phyloP scores from a whole-genome alignment of 2,888 invertebrate genomes.

The Caenorhabditis imperialis region DNA sequence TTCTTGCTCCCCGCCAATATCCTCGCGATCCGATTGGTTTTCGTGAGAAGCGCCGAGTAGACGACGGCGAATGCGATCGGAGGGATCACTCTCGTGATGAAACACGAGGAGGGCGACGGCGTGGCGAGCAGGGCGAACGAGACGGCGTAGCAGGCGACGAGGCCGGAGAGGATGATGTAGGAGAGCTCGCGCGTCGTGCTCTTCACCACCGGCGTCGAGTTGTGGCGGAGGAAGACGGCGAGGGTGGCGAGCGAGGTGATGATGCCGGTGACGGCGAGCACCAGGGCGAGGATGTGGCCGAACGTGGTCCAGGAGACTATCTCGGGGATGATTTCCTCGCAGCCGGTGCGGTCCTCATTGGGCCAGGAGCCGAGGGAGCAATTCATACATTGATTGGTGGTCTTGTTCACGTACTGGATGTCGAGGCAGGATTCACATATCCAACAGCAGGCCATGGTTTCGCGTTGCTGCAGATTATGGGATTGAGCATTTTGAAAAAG shows the following conservation, averaged over 20 bases:
- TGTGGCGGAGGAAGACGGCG: slow-evolving; percentile 88
- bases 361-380: slow-evolving; percentile 84
- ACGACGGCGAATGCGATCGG: slow-evolving; percentile 94
- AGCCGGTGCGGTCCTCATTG: slow-evolving; percentile 82
- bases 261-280: slow-evolving; percentile 81
- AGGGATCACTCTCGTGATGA: slow-evolving; percentile 83
- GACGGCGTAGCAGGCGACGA: slow-evolving; percentile 88
- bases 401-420: slow-evolving; percentile 82
- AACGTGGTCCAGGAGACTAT: slow-evolving; percentile 63
- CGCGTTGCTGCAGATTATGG: slow-evolving; percentile 71
- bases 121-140: slow-evolving; percentile 91
- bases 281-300: slow-evolving; percentile 68
- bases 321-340: slow-evolving; percentile 52
- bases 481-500: too few relatives aligned
- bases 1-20: slow-evolving; percentile 97
- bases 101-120: slow-evolving; percentile 82
- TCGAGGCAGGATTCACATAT: slow-evolving; percentile 84
- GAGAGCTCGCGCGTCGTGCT: slow-evolving; percentile 86
- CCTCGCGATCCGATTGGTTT: slow-evolving; percentile 95
- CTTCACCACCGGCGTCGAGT: slow-evolving; percentile 96
- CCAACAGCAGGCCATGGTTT: slow-evolving; percentile 85
- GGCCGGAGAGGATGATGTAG: slow-evolving; percentile 89
- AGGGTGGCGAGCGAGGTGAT: slow-evolving; percentile 86
- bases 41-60: slow-evolving; percentile 94
- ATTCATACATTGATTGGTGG: slow-evolving; percentile 82